These are phyloP conservation scores for Entomyzon cyanotis DNA, from an alignment of 2,113 vertebrate species.

Conservation along the genomic window DNA sequence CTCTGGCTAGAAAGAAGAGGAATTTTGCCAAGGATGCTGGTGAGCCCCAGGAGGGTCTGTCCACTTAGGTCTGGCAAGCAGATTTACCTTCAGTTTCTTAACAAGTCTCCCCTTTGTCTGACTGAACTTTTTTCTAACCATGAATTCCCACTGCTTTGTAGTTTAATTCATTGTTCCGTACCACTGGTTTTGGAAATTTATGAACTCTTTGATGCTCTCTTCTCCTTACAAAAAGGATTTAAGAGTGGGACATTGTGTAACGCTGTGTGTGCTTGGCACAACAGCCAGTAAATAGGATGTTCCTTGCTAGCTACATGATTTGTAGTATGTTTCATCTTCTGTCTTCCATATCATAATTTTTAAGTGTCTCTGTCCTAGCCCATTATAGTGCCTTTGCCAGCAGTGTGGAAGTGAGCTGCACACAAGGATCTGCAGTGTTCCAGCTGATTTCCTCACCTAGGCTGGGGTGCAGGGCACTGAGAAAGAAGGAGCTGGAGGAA, in stretches of 20 bases:
- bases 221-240: neutral
- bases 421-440: neutral
- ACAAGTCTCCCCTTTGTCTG: neutral
- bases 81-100: conserved; percentile 22
- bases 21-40: neutral
- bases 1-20: neutral
- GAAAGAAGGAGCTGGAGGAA: neutral
- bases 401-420: neutral
- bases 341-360: neutral
- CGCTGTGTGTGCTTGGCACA: neutral
- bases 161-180: conserved; percentile 5
- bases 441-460: neutral
- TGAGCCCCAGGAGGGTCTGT: neutral
- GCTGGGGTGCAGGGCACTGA: accelerated
- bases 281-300: neutral
- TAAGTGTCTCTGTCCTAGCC: neutral
- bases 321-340: neutral
- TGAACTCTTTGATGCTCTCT: conserved; percentile 20
- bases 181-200: neutral
- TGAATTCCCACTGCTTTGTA: conserved; percentile 32
- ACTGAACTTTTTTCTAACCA: neutral
- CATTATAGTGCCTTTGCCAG: neutral
- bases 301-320: neutral
- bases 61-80: neutral
- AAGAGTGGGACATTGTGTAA: neutral